Evolutionary conservation across 2,888 invertebrate genomes (phyloP).

Genomic region (Heteromurus nitidus): DNA sequence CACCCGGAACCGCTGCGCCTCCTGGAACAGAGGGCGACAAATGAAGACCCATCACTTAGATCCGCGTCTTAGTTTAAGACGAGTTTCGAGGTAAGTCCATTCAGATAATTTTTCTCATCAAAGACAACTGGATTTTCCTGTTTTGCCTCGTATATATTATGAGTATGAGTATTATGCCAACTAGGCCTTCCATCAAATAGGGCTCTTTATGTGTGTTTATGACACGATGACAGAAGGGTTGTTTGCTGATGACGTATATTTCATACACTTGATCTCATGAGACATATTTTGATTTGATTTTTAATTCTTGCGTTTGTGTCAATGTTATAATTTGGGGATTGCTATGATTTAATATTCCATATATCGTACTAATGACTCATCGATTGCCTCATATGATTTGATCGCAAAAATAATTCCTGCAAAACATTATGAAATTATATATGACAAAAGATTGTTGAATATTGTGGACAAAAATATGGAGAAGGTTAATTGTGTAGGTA

Average conservation of each 20-base stretch:
- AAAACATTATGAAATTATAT: background rate
- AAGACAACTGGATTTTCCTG: background rate
- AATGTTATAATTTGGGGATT: slow-evolving; percentile 17
- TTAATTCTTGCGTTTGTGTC: background rate
- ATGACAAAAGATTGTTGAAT: background rate
- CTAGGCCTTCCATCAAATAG: slow-evolving; percentile 14
- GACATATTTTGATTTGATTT: slow-evolving; percentile 7
- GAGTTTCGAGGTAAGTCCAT: slow-evolving; percentile 56
- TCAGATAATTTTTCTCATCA: background rate
- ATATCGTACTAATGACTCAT: background rate
- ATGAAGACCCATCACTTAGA: slow-evolving; percentile 21
- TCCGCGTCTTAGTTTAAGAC: slow-evolving; percentile 33
- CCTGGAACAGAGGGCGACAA: slow-evolving; percentile 69
- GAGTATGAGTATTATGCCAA: background rate
- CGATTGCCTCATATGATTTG: background rate
- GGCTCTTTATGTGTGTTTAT: too few species aligned
- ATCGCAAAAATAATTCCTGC: background rate
- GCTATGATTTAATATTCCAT: too few species aligned
- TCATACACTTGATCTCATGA: slow-evolving; percentile 6
- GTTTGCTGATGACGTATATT: background rate
- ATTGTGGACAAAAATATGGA: slow-evolving; percentile 3
- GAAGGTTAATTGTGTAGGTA: slow-evolving; percentile 25
- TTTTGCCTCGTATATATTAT: background rate
- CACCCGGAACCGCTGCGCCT: slow-evolving; percentile 61
- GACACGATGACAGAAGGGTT: too few species aligned